A percentile compares a stretch with the other conserved stretches of the same genome.
Evolutionary conservation across 2,113 vertebrate genomes (phyloP).

Genomic region (Cariama cristata): DNA sequence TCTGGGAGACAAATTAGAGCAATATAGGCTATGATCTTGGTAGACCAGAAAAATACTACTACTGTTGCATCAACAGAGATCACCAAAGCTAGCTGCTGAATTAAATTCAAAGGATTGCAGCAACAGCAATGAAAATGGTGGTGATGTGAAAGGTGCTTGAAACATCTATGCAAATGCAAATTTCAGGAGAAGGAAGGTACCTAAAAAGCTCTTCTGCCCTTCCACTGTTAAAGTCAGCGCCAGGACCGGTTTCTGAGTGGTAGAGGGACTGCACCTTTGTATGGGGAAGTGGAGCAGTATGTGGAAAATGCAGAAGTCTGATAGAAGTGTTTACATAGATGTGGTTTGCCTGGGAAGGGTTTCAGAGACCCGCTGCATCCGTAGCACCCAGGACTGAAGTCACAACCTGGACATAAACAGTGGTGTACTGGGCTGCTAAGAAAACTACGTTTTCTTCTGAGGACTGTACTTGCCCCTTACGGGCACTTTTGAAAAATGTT

Average conservation of each 20-base stretch:
- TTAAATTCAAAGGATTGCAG: neutral
- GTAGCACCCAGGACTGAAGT: neutral
- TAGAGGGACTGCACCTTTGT: too few relatives aligned
- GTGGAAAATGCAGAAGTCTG: neutral
- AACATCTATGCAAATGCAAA: neutral
- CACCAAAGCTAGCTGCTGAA: neutral
- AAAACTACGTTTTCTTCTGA: accelerated
- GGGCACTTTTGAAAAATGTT: neutral
- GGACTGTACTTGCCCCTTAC: accelerated
- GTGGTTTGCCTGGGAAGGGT: neutral
- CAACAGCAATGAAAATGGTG: too few relatives aligned
- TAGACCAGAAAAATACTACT: neutral
- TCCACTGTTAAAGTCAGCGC: neutral
- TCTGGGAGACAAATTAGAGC: neutral
- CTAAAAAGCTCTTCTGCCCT: neutral
- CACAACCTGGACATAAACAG: neutral
- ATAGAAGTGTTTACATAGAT: accelerated
- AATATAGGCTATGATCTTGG: accelerated
- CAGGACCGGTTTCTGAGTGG: accelerated
- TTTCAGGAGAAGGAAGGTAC: neutral
- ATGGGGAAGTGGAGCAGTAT: neutral
- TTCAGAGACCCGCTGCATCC: neutral
- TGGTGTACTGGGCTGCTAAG: neutral
- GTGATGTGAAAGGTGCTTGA: neutral
- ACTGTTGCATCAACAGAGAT: neutral